Base-by-base conservation (phyloP, 2,888 invertebrate species). In the Hypomecis atomaria region DNA sequence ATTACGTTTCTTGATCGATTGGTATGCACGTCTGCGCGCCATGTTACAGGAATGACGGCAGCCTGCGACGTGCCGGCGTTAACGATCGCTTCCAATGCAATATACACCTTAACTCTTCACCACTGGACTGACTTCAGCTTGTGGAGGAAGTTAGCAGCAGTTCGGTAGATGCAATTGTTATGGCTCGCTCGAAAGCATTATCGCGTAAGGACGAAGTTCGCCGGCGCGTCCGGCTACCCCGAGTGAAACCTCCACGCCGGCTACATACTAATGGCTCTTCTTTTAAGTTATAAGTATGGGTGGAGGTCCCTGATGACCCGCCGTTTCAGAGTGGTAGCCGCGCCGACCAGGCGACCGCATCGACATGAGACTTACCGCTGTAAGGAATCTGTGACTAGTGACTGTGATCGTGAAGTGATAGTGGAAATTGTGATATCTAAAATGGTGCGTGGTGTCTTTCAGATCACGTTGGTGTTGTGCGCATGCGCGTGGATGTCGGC, bases 241-340 rank as follows among this genome's bases (percentile, higher is more conserved):
- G 71, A 86, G 91, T 87, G 91, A 92, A 92, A 91, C 80, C 75
- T 69, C 69, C 66, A 84, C 88, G 84, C 50, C 48, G 73, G 84
- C 74, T 86, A 86, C 91, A 92, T 92, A 90, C 89, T 87, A 89
- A 91, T 90, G 70, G 38, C 66, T 55, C 48, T 37, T 56, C 62
- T 73, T 83, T 71, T 85, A 91, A 82, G 89, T 92, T 92, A 92
- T 92, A 92, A 91, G 89, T 92, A 91, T 87, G 76, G 84, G 90
- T 89, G 82, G 71, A 65, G 61, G 73, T 71, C 72, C 69, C 66
- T 69, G 78, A 77, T 75, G 84, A 70, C 77, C 78, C 78, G 85
- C 76, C 84, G 85, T 90, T 82, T 79, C 72, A 72, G 73, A 79
- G 76, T 75, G 76, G 77, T 77, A 69, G 82, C 85, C 78, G 85